A percentile compares a stretch with the other conserved stretches of the same genome.
These are phyloP conservation scores for Malurus splendens DNA, from an alignment of 2,797 vertebrate species.

Conservation along the genomic window DNA sequence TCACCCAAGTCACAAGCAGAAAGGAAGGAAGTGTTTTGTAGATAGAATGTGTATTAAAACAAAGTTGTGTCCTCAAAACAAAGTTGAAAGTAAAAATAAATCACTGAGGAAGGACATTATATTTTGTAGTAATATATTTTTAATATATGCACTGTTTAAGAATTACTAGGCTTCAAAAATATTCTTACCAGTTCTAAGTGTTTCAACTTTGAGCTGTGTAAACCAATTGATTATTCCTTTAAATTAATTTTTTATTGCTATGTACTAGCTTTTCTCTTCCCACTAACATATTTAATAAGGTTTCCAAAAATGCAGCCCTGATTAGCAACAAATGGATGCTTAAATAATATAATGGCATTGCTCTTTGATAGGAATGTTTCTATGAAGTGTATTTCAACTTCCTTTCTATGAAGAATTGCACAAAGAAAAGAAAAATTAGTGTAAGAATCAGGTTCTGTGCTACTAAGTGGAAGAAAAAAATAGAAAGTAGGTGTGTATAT, in stretches of 20 bases:
- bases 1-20: neutral
- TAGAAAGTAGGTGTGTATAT: neutral
- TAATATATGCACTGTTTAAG: neutral
- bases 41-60: neutral
- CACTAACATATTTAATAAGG: neutral
- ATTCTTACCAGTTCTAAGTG: neutral
- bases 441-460: neutral
- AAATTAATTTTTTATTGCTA: neutral
- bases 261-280: neutral
- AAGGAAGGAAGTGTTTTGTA: neutral
- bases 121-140: neutral
- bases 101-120: neutral
- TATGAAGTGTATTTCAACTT: neutral
- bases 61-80: neutral
- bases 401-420: neutral
- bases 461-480: neutral
- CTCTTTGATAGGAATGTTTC: neutral
- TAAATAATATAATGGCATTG: neutral
- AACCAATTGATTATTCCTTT: neutral
- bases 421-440: neutral
- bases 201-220: neutral
- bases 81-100: neutral
- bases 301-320: neutral
- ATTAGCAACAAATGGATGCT: neutral
- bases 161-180: neutral